Evolutionary conservation across 2,113 vertebrate genomes (phyloP), one percentile per base, ranked within the genome.

Genomic region (Cheilinus undulatus): DNA sequence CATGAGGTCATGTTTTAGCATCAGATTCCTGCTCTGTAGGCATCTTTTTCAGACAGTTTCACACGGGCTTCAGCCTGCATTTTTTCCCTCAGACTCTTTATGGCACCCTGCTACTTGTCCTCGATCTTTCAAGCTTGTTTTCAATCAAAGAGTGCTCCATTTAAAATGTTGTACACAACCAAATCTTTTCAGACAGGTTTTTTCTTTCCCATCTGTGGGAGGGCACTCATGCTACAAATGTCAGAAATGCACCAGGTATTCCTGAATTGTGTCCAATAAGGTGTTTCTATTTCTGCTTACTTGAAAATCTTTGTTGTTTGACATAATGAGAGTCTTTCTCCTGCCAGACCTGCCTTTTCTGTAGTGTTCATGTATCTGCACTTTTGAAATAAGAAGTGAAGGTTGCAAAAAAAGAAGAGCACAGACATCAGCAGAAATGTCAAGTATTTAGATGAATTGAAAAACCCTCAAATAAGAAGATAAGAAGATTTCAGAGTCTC

Each of bases 271-370:
- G n/a, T n/a, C n/a, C n/a, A n/a, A n/a, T n/a, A n/a, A n/a, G n/a
- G n/a, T n/a, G n/a, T n/a, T n/a, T n/a, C n/a, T n/a, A n/a, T n/a
- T n/a, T n/a, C n/a, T n/a, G n/a, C n/a, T n/a, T n/a, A n/a, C n/a
- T n/a, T n/a, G n/a, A n/a, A n/a, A n/a, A n/a, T n/a, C 23, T 58
- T 36, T 34, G 40, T 6, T 57, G 53, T 53, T 32, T 32, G 11
- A 14, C 23, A 20, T 38, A 24, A 49, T 64, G 43, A 57, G 60
- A 64, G 57, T 49, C 28, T 57, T 57, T 50, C 43, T 32, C 5
- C 20, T 19, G 19, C 26, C 22, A 54, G 36, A 34, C 22, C 28
- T 56, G 22, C 20, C 5, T 20, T 20, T 12, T 30, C 15, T n/a
- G n/a, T 28, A 60, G 30, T 53, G 20, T 28, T 59, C 28, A 36